Evolutionary conservation across 2,797 vertebrate species (phyloP).

Genomic region (Pipistrellus pygmaeus): DNA sequence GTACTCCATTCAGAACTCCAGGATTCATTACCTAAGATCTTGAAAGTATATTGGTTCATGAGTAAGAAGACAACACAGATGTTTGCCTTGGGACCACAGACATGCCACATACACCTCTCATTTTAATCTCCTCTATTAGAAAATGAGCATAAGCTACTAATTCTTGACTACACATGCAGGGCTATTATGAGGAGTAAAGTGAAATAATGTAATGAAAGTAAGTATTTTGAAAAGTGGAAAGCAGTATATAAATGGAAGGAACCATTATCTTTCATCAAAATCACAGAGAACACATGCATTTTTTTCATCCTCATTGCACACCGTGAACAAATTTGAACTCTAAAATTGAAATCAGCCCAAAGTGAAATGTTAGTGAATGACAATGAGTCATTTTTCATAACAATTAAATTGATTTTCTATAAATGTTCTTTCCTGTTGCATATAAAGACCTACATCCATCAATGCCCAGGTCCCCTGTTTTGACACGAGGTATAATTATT

Average conservation of each 20-base stretch:
- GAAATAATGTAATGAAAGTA: slow-evolving; percentile 40
- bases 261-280: slow-evolving; percentile 70
- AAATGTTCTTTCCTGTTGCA: slow-evolving; percentile 58
- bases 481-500: slow-evolving; percentile 80
- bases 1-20: background rate
- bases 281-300: background rate
- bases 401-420: slow-evolving; percentile 79
- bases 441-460: slow-evolving; percentile 69
- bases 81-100: background rate
- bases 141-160: background rate
- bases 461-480: slow-evolving; percentile 55
- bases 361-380: slow-evolving; percentile 77
- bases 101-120: background rate
- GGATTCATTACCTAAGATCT: background rate
- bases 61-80: background rate
- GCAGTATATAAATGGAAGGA: slow-evolving; percentile 31
- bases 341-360: slow-evolving; percentile 78
- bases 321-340: slow-evolving; percentile 65
- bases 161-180: background rate
- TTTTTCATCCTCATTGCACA: slow-evolving; percentile 58
- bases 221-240: background rate
- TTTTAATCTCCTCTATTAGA: background rate
- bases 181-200: background rate
- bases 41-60: background rate
- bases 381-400: slow-evolving; percentile 77